A percentile compares a stretch with the other conserved stretches of the same genome.
Evolutionary conservation across 1,140 invertebrate species (phyloP).

Genomic region (Teleogryllus occipitalis): DNA sequence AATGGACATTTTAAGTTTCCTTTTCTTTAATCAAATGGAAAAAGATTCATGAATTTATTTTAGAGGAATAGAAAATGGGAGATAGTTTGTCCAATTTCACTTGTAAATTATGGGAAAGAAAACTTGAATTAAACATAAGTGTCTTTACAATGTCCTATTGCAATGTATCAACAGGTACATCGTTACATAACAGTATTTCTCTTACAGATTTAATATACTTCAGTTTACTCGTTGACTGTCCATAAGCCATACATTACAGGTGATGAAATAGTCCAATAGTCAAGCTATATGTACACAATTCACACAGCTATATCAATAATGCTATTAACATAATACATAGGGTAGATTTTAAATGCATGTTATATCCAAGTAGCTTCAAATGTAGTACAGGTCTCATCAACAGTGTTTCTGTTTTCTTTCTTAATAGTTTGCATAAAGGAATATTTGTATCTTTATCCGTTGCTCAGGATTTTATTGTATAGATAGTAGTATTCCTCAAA

Average conservation of each 20-base stretch:
- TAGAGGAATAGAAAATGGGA: no score
- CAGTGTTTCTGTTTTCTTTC: slow-evolving; percentile 9
- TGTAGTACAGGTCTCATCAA: slow-evolving; percentile 13
- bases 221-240: slow-evolving; percentile 13
- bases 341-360: slow-evolving; percentile 15
- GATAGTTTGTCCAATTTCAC: slow-evolving; percentile 6
- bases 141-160: slow-evolving; percentile 13
- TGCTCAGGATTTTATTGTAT: background rate
- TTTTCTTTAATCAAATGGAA: background rate
- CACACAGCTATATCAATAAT: slow-evolving; percentile 14
- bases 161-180: slow-evolving; percentile 11
- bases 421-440: slow-evolving; percentile 9
- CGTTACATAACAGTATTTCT: slow-evolving; percentile 8
- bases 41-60: no score
- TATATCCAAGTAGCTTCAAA: slow-evolving; percentile 13
- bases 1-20: background rate
- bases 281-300: slow-evolving; percentile 11
- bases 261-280: slow-evolving; percentile 13
- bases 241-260: slow-evolving; percentile 1
- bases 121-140: slow-evolving; percentile 9
- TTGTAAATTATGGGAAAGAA: background rate
- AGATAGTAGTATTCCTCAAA: no score
- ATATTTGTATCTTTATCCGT: background rate
- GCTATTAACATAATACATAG: slow-evolving; percentile 13
- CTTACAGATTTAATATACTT: slow-evolving; percentile 11